Evolutionary conservation across 2,888 invertebrate genomes (phyloP).

Genomic region (Eilema griseolum): DNA sequence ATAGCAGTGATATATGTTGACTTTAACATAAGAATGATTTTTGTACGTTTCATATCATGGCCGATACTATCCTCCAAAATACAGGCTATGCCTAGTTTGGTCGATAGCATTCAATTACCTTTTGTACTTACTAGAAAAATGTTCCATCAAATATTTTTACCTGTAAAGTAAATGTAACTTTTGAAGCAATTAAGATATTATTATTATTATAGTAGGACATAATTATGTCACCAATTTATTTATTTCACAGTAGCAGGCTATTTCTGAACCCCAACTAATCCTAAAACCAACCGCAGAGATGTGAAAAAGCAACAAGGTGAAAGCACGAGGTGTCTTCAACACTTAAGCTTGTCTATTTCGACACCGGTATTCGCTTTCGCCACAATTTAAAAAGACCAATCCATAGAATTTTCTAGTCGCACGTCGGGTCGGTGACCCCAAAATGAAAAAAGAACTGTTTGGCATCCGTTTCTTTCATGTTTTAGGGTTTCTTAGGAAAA

Average conservation of each 20-base stretch:
- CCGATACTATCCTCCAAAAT: too few species aligned
- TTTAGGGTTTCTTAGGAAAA: conserved; percentile 40
- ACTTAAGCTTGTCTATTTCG: conserved; percentile 43
- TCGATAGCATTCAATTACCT: too few species aligned
- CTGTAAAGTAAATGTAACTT: too few species aligned
- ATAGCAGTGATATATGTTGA: too few species aligned
- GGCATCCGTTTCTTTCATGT: conserved; percentile 68
- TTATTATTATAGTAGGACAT: neutral
- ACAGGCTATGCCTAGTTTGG: too few species aligned
- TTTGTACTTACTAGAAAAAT: too few species aligned
- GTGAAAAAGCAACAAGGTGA: conserved; percentile 17
- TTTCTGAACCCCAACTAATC: conserved; percentile 3
- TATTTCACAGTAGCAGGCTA: neutral
- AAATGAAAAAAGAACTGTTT: conserved; percentile 63
- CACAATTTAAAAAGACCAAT: conserved; percentile 53
- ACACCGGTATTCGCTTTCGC: conserved; percentile 45
- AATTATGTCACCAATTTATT: neutral
- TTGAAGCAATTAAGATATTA: too few species aligned
- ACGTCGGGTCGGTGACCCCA: conserved; percentile 57
- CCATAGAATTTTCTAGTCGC: conserved; percentile 58
- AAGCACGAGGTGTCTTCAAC: conserved; percentile 30
- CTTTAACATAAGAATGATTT: too few species aligned
- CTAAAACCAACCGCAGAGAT: conserved; percentile 11
- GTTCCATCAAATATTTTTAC: too few species aligned
- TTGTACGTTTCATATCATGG: too few species aligned